Evolutionary conservation across 2,797 vertebrate genomes (phyloP).

Genomic region (Bradypodion pumilum): DNA sequence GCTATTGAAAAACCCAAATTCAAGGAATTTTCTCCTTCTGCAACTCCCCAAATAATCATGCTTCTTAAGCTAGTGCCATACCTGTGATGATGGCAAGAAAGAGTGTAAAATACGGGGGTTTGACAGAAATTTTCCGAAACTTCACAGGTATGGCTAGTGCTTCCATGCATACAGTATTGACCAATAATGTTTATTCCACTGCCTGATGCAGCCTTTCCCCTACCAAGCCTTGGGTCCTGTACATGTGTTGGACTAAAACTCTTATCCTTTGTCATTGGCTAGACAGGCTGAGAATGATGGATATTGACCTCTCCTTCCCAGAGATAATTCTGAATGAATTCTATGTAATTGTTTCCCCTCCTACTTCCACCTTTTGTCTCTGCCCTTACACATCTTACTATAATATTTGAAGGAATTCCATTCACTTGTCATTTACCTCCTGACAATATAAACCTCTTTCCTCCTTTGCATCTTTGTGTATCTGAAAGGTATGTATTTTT

Average conservation of each 20-base stretch:
- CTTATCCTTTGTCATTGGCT: background rate
- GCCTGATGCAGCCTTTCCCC: background rate
- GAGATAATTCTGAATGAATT: background rate
- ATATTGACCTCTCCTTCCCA: background rate
- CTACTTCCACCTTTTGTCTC: background rate
- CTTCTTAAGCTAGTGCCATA: too few species aligned
- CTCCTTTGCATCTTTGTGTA: background rate
- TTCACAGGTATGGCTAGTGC: too few species aligned
- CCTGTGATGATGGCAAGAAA: too few species aligned
- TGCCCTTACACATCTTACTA: background rate
- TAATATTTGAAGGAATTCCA: background rate
- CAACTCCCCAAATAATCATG: background rate
- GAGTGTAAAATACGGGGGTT: too few species aligned
- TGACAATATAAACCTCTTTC: background rate
- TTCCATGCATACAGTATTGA: background rate
- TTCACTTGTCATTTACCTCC: background rate
- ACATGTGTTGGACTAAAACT: background rate
- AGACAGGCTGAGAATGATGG: background rate
- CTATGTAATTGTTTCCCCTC: background rate
- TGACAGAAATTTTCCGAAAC: too few species aligned
- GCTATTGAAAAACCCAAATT: background rate
- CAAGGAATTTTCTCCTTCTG: background rate
- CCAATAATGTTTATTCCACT: background rate
- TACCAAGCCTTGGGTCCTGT: rapidly evolving
- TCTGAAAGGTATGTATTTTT: background rate